These are phyloP conservation scores for Epinephelus coioides DNA, from an alignment of 2,797 vertebrate genomes.

Conservation along the genomic window DNA sequence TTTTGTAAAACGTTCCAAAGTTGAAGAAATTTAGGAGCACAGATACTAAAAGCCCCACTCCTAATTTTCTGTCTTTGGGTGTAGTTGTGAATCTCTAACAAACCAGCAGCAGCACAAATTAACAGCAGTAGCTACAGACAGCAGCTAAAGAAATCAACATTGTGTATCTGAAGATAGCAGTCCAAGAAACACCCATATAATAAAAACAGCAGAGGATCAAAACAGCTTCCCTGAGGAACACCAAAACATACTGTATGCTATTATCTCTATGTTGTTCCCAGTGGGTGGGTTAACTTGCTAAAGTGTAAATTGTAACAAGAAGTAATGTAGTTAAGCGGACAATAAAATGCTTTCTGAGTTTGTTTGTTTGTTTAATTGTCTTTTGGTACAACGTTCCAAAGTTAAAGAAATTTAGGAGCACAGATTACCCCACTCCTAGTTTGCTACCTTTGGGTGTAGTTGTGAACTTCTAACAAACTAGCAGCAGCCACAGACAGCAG, in stretches of 20 bases:
- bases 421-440: not conserved
- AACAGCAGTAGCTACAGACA: no score
- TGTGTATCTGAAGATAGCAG: not conserved
- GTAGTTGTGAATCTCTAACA: not conserved
- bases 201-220: not conserved
- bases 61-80: not conserved
- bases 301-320: not conserved
- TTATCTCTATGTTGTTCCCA: not conserved
- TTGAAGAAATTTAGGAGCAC: not conserved
- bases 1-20: not conserved
- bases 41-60: not conserved
- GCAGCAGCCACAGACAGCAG: no score
- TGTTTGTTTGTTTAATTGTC: not conserved
- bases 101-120: no score
- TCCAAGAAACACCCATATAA: not conserved
- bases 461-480: not conserved
- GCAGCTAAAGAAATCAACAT: no score
- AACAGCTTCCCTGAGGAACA: slow-evolving; percentile 14
- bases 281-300: no score
- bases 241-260: not conserved
- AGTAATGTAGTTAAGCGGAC: not conserved
- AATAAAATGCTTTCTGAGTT: not conserved
- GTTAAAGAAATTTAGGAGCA: not conserved
- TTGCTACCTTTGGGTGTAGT: not conserved
- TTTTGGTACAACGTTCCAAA: not conserved